These are phyloP conservation scores for Ondatra zibethicus DNA, from an alignment of 2,113 vertebrate genomes.

Conservation along the genomic window DNA sequence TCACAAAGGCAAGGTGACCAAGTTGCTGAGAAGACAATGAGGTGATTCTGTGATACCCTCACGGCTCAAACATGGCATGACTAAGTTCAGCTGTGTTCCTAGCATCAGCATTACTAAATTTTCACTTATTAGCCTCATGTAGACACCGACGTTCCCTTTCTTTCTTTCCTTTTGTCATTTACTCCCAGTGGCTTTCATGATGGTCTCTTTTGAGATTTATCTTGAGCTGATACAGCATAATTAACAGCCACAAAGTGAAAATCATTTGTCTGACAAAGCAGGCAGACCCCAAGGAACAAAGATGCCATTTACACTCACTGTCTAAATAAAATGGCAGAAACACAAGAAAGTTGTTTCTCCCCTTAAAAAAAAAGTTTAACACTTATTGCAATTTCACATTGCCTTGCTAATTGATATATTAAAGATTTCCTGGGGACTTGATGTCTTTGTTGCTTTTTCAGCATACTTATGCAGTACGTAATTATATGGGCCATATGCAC, in stretches of 20 bases:
- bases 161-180: background rate
- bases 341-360: background rate
- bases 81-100: background rate
- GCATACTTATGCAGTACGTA: conserved; percentile 51
- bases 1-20: background rate
- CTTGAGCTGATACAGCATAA: conserved; percentile 36
- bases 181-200: background rate
- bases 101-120: background rate
- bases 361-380: background rate
- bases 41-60: background rate
- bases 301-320: conserved; percentile 41
- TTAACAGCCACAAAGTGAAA: conserved; percentile 61
- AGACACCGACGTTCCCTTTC: background rate
- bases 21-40: background rate
- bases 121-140: background rate
- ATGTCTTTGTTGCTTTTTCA: background rate
- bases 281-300: conserved; percentile 27
- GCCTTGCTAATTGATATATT: conserved; percentile 69
- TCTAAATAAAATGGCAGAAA: conserved; percentile 41
- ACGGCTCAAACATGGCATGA: background rate
- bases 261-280: conserved; percentile 43
- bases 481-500: conserved; percentile 55
- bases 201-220: background rate
- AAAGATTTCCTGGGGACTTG: conserved; percentile 52
- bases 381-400: conserved; percentile 52